Base-by-base conservation (phyloP, 2,888 invertebrate species). In the Halocaridina rubra region DNA sequence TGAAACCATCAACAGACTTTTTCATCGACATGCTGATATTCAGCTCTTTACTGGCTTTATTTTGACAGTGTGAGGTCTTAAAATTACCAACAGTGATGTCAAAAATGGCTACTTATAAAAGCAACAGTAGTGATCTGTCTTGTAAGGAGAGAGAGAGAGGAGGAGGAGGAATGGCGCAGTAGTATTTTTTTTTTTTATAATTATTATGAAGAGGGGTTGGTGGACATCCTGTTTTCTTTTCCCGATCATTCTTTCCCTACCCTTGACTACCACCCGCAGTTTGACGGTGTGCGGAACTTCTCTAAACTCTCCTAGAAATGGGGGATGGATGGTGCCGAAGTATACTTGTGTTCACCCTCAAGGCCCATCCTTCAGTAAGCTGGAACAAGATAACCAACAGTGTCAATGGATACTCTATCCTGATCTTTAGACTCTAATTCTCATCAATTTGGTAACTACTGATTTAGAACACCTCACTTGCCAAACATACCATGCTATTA, bases 401-500 rank as follows among this genome's bases (percentile, higher is more conserved):
- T 78, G 78, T 84, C 82, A 84, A 84, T 84, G 71, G 82, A n/a
- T n/a, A n/a, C n/a, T n/a, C n/a, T n/a, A n/a, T n/a, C n/a, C n/a
- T n/a, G n/a, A n/a, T n/a, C n/a, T n/a, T n/a, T 78, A 84, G 78
- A 84, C 82, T 76, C 77, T 77, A 72, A 59, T 61, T 77, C 81
- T 81, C 75, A 84, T 78, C 78, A 78, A 4, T 16, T 77, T 84
- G 78, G 77, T 84, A 82, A 67, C 82, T 84, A 84, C 82, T 84
- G 82, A 84, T 78, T n/a, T 84, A 84, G 82, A 84, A 84, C 82
- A 84, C 82, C 82, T 84, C 82, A 84, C 82, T 84, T 84, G 82
- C 82, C 82, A 84, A 84, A 84, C 82, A 84, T 84, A 78, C 82
- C 82, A 84, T 84, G 76, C 76, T 59, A 57, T 77, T 57, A 57